Evolutionary conservation across 2,113 vertebrate species (phyloP).

Genomic region (Lethenteron camtschaticum): DNA sequence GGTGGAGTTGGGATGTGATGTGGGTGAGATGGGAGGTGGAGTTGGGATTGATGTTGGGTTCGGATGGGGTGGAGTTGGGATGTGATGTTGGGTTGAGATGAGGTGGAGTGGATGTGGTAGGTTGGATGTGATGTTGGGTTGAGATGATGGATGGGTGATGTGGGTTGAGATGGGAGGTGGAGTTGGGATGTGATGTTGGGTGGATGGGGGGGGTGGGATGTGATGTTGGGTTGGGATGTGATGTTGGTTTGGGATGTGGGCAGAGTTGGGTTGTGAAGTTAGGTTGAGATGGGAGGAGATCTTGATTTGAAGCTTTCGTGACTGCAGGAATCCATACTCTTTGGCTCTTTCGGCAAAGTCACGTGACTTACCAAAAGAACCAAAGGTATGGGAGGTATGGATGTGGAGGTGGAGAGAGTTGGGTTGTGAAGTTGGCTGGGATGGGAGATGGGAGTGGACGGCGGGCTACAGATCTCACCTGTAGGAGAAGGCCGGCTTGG

Average conservation of each 20-base stretch:
- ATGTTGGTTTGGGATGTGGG: neutral
- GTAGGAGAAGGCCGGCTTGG: constrained; percentile 95
- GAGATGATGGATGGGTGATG: neutral
- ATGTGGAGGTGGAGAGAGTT: too few relatives aligned
- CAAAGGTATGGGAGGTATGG: neutral
- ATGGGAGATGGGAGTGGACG: too few relatives aligned
- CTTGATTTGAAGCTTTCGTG: too few relatives aligned
- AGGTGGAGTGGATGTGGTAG: too few relatives aligned
- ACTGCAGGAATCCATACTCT: neutral
- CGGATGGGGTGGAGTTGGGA: neutral
- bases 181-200: neutral
- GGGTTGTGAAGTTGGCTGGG: neutral
- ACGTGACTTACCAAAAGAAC: neutral
- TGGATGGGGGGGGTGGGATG: neutral
- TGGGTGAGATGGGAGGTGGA: too few relatives aligned
- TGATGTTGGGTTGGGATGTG: neutral
- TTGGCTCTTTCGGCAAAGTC: neutral
- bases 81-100: constrained; percentile 11
- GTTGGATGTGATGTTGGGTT: too few relatives aligned
- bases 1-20: neutral
- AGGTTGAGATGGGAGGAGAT: neutral
- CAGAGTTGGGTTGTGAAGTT: neutral
- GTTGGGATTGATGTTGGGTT: constrained; percentile 2
- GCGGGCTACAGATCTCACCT: constrained; percentile 29
- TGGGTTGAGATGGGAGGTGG: too few relatives aligned